Evolutionary conservation across 2,797 vertebrate genomes (phyloP).

Genomic region (Anas capensis): DNA sequence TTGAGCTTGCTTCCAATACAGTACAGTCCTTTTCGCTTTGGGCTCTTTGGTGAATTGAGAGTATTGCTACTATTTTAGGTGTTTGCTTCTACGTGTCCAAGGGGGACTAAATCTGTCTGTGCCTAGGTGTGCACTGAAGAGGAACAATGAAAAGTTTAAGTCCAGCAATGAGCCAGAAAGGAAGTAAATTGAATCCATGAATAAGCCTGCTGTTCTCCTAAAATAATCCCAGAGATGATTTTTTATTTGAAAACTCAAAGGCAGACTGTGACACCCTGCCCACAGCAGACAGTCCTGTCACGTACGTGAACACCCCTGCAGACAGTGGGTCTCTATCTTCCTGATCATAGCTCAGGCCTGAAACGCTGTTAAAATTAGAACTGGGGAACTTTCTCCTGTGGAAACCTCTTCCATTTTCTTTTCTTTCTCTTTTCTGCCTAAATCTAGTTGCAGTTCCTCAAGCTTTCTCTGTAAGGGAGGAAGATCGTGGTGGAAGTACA

Average conservation of each 20-base stretch:
- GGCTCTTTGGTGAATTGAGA: conserved; percentile 23
- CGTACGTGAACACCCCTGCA: conserved; percentile 1
- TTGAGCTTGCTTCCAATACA: conserved; percentile 13
- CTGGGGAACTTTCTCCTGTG: conserved; percentile 1
- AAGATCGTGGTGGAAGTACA: neutral
- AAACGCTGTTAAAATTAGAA: conserved; percentile 34
- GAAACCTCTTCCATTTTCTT: neutral
- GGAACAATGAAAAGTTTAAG: conserved; percentile 51
- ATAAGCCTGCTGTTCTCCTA: conserved; percentile 55
- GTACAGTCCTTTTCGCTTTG: neutral
- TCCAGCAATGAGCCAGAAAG: neutral
- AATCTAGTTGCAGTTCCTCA: neutral
- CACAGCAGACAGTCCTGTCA: conserved; percentile 33
- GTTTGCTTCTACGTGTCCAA: neutral
- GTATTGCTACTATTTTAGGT: conserved; percentile 23
- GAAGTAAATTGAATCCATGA: conserved; percentile 36
- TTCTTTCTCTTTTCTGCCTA: neutral
- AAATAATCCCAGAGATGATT: conserved; percentile 47
- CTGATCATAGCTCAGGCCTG: conserved; percentile 1
- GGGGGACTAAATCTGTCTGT: neutral
- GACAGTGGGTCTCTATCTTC: conserved; percentile 34
- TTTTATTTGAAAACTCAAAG: conserved; percentile 43
- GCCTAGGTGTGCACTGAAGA: neutral
- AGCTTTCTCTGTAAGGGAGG: neutral
- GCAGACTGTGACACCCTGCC: conserved; percentile 18